phyloP scores from a whole-genome alignment of 2,113 vertebrate genomes.

The Mohoua ochrocephala region DNA sequence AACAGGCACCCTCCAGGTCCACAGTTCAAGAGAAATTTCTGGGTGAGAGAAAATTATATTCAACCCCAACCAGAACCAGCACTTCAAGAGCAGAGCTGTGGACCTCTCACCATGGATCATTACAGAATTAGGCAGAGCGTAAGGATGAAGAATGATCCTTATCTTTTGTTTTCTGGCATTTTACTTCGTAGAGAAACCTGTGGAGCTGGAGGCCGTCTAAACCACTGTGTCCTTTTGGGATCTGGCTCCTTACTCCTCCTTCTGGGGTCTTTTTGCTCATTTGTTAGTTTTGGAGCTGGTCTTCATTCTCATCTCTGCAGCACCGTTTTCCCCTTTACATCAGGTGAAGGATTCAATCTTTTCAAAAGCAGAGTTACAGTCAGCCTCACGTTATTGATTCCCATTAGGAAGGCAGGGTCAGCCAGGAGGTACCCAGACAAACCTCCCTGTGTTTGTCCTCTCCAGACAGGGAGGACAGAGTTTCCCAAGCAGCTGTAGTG shows the following conservation, averaged over 20 bases:
- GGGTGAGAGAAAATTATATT: neutral
- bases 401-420: neutral
- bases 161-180: neutral
- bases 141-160: neutral
- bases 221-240: neutral
- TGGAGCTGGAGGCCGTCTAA: neutral
- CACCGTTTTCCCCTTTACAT: neutral
- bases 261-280: neutral
- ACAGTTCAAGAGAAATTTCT: neutral
- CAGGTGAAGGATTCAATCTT: neutral
- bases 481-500: neutral
- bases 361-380: neutral
- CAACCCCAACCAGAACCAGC: neutral
- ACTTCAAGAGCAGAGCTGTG: neutral
- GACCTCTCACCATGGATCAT: fast-evolving
- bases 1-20: neutral
- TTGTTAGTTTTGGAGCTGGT: neutral
- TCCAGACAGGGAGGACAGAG: neutral
- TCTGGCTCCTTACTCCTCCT: neutral
- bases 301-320: neutral
- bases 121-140: neutral
- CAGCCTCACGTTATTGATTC: neutral
- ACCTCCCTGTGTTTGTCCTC: neutral
- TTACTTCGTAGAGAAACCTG: neutral
- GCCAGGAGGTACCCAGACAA: neutral